Conservation (phyloP, 2,797 vertebrate species). For the Acestrorhynchus altus region DNA sequence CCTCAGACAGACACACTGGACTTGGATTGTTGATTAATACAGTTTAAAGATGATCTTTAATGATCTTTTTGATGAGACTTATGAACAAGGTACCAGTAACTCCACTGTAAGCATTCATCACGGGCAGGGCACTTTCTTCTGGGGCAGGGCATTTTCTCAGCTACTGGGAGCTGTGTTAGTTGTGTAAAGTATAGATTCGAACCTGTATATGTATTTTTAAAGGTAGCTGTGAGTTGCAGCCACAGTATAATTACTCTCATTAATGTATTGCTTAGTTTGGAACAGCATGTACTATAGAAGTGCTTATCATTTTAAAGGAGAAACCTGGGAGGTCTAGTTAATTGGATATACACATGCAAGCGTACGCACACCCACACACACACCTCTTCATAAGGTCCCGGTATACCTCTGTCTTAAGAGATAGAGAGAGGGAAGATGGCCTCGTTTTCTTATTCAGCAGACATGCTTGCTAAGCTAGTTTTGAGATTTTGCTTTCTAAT, state of each 20-base stretch:
- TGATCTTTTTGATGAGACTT: too few species aligned
- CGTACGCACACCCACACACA: background rate
- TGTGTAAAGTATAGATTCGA: background rate
- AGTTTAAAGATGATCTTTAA: too few species aligned
- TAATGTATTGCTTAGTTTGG: background rate
- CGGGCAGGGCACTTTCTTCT: too few species aligned
- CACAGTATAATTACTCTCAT: background rate
- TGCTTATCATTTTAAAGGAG: background rate
- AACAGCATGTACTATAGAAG: background rate
- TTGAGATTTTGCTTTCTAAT: constrained; percentile 59
- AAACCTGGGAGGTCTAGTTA: background rate
- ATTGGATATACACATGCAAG: background rate
- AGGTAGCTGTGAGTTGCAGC: background rate
- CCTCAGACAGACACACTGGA: too few species aligned
- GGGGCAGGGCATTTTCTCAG: too few species aligned
- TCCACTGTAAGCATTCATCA: too few species aligned
- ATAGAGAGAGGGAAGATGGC: constrained; percentile 21
- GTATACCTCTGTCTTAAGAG: background rate
- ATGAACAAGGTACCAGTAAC: too few species aligned
- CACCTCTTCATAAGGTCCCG: background rate
- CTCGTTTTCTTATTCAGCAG: constrained; percentile 51
- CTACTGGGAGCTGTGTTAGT: background rate
- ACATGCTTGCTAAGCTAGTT: constrained; percentile 51
- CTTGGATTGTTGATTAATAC: too few species aligned
- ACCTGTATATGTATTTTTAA: too few species aligned